Percentiles rank a stretch among this genome's conserved stretches.
phyloP scores from a whole-genome alignment of 2,113 vertebrate species.

The Pterocles orientalis region DNA sequence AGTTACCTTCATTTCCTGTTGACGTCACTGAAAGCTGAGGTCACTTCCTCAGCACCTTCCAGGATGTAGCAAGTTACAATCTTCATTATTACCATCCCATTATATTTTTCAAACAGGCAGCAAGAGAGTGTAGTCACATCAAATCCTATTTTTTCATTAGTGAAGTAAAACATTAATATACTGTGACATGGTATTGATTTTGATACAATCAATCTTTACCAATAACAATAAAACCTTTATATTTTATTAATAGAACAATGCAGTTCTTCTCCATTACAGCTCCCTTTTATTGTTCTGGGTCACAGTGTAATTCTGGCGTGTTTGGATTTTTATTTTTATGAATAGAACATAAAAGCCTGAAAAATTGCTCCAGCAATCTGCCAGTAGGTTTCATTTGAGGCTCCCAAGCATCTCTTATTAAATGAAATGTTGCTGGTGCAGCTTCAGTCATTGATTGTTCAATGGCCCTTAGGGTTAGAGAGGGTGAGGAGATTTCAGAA shows the following conservation, averaged over 20 bases:
- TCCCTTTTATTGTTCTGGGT: constrained; percentile 56
- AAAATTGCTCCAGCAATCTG: constrained; percentile 5
- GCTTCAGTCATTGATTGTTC: background rate
- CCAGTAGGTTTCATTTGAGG: background rate
- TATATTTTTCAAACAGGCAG: constrained; percentile 25
- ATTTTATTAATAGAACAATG: constrained; percentile 70
- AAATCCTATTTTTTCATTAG: constrained; percentile 50
- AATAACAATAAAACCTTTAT: constrained; percentile 69
- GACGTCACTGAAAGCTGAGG: background rate
- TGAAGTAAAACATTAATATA: constrained; percentile 55
- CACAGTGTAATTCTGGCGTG: constrained; percentile 11
- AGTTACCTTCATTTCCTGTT: background rate
- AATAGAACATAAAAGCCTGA: constrained; percentile 46
- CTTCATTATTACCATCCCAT: constrained; percentile 33
- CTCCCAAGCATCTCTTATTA: constrained; percentile 5
- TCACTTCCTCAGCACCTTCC: background rate
- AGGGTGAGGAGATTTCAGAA: background rate
- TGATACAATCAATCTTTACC: constrained; percentile 57
- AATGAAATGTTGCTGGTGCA: background rate
- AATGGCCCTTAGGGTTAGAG: background rate
- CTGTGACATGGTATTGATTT: constrained; percentile 66
- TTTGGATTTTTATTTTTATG: constrained; percentile 54
- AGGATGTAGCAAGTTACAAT: background rate
- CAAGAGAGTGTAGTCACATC: constrained; percentile 32
- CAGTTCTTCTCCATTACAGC: constrained; percentile 44